Base-by-base conservation (phyloP, 2,888 invertebrate genomes). In the Drosophila anomelani region DNA sequence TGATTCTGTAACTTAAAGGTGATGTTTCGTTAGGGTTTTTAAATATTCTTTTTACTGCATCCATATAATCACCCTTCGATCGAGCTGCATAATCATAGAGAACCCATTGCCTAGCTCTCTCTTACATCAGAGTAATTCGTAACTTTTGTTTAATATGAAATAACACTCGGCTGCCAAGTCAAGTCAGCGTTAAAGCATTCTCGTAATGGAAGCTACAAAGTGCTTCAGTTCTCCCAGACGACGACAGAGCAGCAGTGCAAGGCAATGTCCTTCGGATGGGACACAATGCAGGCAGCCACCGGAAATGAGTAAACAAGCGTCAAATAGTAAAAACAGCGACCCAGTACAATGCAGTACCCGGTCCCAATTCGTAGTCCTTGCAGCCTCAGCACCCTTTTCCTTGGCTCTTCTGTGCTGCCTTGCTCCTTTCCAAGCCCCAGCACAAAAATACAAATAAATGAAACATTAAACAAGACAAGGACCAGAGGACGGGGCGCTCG, bases 221-320 rank as follows among this genome's bases (percentile, higher is more conserved):
- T 73, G 34, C 44, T 38, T 26, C 20, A 47, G 59, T 34, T 29
- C 2, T 67, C n/a, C 46, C 54, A 39, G 58, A 13, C 43, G 32
- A 54, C 39, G 12, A 29, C 6, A 32, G 69, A 69, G 26, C 41
- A 20, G 46, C 57, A 49, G 47, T 64, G 57, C 67, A 59, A 68
- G 58, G 58, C 69, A 57, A 43, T 53, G 73, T 73, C 75, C 68
- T 73, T 55, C 53, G 67, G 41, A 67, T 43, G 55, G 59, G 57
- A 56, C 66, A 67, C 69, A 73, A 53, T 69, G 76, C 58, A 67
- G 78, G 76, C 60, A 77, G 84, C 85, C 78, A 81, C 76, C 88
- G 86, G 90, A 87, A 87, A 87, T 87, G 79, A 88, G 86, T 87
- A 90, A 87, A 87, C 86, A 90, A 90, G 86, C 86, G 90, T 87